Evolutionary conservation across 1,140 invertebrate species (phyloP).

Genomic region (Cylas formicarius): DNA sequence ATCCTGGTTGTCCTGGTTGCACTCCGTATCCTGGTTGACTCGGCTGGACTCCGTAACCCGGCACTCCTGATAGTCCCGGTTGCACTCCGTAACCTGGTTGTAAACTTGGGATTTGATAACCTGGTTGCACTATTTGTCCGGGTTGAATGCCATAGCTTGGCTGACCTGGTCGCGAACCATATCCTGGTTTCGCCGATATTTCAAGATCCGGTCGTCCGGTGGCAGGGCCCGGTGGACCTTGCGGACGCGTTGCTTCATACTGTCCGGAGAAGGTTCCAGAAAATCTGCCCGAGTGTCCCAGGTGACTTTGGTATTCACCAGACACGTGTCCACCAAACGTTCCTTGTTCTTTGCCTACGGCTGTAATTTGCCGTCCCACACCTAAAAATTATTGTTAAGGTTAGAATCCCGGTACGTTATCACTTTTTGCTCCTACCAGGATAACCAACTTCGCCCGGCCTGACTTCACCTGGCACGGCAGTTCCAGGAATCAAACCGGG

Average conservation of each 20-base stretch:
- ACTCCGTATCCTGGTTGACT: background rate
- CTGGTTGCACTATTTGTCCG: conserved; percentile 1
- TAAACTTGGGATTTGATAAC: conserved; percentile 13
- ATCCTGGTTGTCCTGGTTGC: background rate
- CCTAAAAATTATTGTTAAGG: too few species aligned
- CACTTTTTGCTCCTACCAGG: too few species aligned
- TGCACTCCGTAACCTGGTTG: conserved; percentile 5
- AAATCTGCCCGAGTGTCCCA: conserved; percentile 28
- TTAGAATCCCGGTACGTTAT: too few species aligned
- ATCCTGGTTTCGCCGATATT: background rate
- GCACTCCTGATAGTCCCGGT: background rate
- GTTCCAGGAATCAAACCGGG: too few species aligned
- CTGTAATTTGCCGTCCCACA: background rate
- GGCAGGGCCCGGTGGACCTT: background rate
- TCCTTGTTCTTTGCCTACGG: conserved; percentile 1
- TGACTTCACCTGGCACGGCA: too few species aligned
- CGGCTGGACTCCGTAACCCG: background rate
- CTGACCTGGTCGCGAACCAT: background rate
- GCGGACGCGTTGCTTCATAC: too few species aligned
- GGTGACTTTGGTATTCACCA: conserved; percentile 27
- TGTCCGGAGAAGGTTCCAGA: conserved; percentile 33
- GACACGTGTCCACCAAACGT: conserved; percentile 28
- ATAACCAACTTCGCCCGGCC: too few species aligned
- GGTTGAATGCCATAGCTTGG: background rate
- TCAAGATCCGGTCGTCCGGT: conserved; percentile 1